A percentile compares a stretch with the other conserved stretches of the same genome.
Evolutionary conservation across 2,888 invertebrate genomes (phyloP).

Genomic region (Amaurobius ferox): DNA sequence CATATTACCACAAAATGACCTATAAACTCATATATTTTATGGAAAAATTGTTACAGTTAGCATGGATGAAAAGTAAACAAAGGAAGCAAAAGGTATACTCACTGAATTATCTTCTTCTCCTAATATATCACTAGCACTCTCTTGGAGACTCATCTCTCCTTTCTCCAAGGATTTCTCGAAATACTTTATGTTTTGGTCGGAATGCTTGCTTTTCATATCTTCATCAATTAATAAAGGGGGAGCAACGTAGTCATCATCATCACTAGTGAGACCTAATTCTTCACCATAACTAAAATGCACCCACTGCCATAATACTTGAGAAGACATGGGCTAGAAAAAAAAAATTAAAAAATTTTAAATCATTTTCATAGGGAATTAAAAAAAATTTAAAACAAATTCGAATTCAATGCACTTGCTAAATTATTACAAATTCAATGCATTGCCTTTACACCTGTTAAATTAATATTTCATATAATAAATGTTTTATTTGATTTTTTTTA

Average conservation of each 20-base stretch:
- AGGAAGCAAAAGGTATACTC: no score
- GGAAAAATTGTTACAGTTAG: no score
- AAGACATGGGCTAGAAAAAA: conserved; percentile 64
- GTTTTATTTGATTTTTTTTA: no score
- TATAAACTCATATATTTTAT: no score
- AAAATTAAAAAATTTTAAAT: not conserved
- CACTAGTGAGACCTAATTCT: conserved; percentile 93
- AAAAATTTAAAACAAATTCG: no score
- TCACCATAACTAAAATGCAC: conserved; percentile 96
- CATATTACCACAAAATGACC: no score
- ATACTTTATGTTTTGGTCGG: conserved; percentile 30
- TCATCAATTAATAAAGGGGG: conserved; percentile 69
- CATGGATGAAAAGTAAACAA: no score
- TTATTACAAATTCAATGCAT: no score
- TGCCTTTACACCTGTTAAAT: no score
- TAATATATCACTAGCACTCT: conserved; percentile 45
- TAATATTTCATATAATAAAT: no score
- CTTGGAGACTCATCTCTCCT: conserved; percentile 23
- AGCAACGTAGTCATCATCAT: conserved; percentile 85
- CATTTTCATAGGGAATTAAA: not conserved
- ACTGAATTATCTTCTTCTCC: conserved; percentile 56
- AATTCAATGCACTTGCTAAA: no score
- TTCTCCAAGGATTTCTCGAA: conserved; percentile 37
- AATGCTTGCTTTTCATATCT: conserved; percentile 40
- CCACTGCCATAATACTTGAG: conserved; percentile 79